Base-by-base conservation (phyloP, 1,140 invertebrate genomes). In the Venustaconcha ellipsiformis region DNA sequence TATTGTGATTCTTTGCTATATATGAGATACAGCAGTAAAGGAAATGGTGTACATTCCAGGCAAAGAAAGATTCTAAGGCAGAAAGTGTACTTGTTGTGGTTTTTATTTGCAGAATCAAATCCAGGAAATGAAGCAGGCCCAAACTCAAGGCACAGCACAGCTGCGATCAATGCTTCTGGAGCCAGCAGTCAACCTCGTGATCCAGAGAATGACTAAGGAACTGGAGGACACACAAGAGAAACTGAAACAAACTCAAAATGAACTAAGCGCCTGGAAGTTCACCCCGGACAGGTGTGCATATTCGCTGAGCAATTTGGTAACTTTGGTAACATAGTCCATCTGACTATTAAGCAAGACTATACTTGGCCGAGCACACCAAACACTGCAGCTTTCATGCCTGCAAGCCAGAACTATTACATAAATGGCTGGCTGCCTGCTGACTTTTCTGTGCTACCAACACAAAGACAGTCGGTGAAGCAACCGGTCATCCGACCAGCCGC, bases 241-340 rank as follows among this genome's bases (percentile, higher is more conserved):
- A 90, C 92, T 98, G 73, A 97, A 99, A 90, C 97, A 99, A 91
- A 98, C 96, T 37, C 97, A 99, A 91, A 98, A 97, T 91, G 97
- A 99, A 93, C 91, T 99, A 37, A 96, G 95, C 76, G 97, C 97
- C 1, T 99, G 97, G 97, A 99, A 99, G 91, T 99, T 99, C 88
- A 99, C 97, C 23, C 96, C 97, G 56, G 97, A 99, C 91, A 98
- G 96, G 94, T 94, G 89, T 82, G 80, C 86, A 87, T 87, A 77
- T 72, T 67, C 56, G 65, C 57, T 67, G 58, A 57, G 65, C 57
- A 55, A 77, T 78, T 48, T 57, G 72, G 80, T 82, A 82, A 82
- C 78, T 74, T 82, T 82, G 78, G 67, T 82, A 80, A 79, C 74
- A 66, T 79, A 68, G 72, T 62, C 37, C 37, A 48, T 48, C 37